Percentiles rank a stretch among this genome's conserved stretches.
phyloP scores from a whole-genome alignment of 2,797 vertebrate genomes.

The Bovichtus variegatus region DNA sequence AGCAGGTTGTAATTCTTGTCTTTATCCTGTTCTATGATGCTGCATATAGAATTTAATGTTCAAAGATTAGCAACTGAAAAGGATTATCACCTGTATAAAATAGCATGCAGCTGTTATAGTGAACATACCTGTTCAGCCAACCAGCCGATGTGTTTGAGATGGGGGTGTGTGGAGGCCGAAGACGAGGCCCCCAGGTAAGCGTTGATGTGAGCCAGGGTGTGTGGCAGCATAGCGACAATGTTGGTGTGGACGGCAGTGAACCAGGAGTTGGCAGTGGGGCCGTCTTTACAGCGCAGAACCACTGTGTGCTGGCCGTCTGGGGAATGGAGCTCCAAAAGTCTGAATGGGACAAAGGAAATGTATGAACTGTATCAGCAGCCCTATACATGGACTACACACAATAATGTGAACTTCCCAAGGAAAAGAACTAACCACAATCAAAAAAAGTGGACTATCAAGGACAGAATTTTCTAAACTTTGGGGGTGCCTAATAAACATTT shows the following conservation, averaged over 20 bases:
- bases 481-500: too few relatives aligned
- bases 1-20: not conserved
- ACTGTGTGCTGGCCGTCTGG: constrained; percentile 94
- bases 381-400: not conserved
- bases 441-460: not conserved
- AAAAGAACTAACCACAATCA: not conserved
- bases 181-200: constrained; percentile 87
- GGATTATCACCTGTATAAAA: not conserved
- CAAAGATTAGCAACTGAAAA: constrained; percentile 1
- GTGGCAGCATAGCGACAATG: constrained; percentile 93
- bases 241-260: constrained; percentile 95
- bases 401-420: not conserved
- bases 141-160: constrained; percentile 96
- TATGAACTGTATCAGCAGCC: not conserved
- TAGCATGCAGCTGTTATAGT: too few relatives aligned
- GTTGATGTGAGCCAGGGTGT: constrained; percentile 93
- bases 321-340: constrained; percentile 95
- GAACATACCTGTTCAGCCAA: constrained; percentile 92
- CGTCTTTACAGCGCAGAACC: constrained; percentile 95
- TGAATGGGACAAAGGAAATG: constrained; percentile 59
- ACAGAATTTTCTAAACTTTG: not conserved
- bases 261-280: constrained; percentile 92
- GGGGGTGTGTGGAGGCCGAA: constrained; percentile 82
- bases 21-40: not conserved
- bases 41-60: not conserved